Evolutionary conservation across 2,113 vertebrate genomes (phyloP).

Genomic region (Pelmatolapia mariae): DNA sequence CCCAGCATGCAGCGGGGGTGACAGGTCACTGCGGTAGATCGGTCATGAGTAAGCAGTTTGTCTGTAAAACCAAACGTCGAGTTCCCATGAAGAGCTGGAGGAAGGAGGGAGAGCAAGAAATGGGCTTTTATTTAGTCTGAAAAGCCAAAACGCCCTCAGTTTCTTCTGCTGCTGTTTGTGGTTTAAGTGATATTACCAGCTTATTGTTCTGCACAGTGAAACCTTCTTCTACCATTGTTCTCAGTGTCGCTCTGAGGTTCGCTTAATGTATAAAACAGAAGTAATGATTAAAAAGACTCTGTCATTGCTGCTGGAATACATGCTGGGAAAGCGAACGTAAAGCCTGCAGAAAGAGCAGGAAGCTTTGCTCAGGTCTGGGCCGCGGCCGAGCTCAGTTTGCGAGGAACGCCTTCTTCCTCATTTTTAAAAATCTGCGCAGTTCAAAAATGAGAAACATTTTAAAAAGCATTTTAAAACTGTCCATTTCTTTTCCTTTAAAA

Average conservation of each 20-base stretch:
- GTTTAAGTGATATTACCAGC: background rate
- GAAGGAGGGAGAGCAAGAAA: background rate
- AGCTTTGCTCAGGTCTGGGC: background rate
- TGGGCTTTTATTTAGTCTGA: background rate
- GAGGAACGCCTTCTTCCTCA: background rate
- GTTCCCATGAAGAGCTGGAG: slow-evolving; percentile 6
- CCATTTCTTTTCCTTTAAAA: background rate
- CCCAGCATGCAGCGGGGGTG: slow-evolving; percentile 43
- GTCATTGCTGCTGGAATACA: background rate
- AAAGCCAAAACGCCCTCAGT: background rate
- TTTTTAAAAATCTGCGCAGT: background rate
- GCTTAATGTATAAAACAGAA: background rate
- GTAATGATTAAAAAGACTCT: background rate
- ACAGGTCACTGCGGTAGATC: slow-evolving; percentile 16
- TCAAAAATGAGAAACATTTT: background rate
- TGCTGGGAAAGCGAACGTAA: background rate
- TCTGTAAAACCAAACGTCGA: background rate
- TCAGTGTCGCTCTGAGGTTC: background rate
- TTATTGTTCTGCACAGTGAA: background rate
- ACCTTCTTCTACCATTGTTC: background rate
- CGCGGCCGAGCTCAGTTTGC: background rate
- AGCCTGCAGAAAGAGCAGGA: background rate
- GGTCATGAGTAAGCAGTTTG: slow-evolving; percentile 23
- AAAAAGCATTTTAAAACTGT: background rate
- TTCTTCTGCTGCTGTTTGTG: background rate